These are phyloP conservation scores for Temnothorax curvispinosus DNA, from an alignment of 1,140 invertebrate genomes.

Conservation along the genomic window DNA sequence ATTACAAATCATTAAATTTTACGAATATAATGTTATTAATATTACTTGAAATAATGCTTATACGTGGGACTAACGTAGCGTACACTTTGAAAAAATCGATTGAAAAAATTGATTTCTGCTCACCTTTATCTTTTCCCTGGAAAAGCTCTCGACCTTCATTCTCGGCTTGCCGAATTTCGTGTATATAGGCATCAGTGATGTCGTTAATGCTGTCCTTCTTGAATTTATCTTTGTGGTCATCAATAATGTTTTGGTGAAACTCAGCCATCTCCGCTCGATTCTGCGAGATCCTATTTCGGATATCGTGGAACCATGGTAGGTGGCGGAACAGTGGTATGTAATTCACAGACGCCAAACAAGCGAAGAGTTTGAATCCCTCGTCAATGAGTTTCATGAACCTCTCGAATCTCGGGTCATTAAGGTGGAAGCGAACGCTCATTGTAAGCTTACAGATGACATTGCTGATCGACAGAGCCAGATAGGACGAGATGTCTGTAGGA, in stretches of 20 bases:
- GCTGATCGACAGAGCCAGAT: slow-evolving; percentile 92
- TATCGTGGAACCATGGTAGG: slow-evolving; percentile 90
- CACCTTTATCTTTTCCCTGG: slow-evolving; percentile 92
- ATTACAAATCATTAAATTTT: background rate
- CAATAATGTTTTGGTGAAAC: slow-evolving; percentile 94
- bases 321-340: slow-evolving; percentile 91
- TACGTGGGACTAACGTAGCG: background rate
- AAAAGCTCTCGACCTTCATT: slow-evolving; percentile 91
- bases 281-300: slow-evolving; percentile 91
- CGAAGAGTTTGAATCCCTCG: slow-evolving; percentile 95
- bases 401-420: slow-evolving; percentile 91
- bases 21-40: no score
- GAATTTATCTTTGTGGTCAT: slow-evolving; percentile 91
- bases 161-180: slow-evolving; percentile 93
- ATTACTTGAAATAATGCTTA: background rate
- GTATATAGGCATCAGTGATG: slow-evolving; percentile 94
- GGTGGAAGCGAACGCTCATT: slow-evolving; percentile 94
- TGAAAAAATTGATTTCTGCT: slow-evolving; percentile 71
- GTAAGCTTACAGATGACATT: slow-evolving; percentile 97
- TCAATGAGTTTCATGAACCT: slow-evolving; percentile 94
- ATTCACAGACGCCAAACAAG: slow-evolving; percentile 88
- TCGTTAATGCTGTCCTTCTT: slow-evolving; percentile 92
- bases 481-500: slow-evolving; percentile 90
- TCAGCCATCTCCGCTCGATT: slow-evolving; percentile 94
- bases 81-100: background rate